phyloP scores from a whole-genome alignment of 2,797 vertebrate species.

The Macropus fuliginosus region DNA sequence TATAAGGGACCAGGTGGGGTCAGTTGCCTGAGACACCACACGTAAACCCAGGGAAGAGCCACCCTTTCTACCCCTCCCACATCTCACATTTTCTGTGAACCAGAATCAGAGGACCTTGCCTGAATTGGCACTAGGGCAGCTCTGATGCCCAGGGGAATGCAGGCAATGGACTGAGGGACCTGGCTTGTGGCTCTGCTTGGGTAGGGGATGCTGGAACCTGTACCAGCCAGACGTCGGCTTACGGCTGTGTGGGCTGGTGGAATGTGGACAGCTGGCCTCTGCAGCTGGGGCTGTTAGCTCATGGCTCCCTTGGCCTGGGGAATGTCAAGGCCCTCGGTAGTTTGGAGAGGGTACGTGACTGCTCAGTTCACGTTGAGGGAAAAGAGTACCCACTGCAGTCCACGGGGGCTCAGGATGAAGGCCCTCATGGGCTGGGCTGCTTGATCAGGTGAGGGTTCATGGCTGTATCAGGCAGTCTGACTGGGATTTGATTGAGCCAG shows the following conservation, averaged over 20 bases:
- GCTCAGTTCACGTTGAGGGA: neutral
- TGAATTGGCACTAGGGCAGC: conserved; percentile 2
- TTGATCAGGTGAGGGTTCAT: conserved; percentile 20
- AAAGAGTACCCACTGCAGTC: neutral
- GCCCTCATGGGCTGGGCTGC: neutral
- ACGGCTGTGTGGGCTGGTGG: conserved; percentile 73
- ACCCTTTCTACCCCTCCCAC: neutral
- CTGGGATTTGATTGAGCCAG: conserved; percentile 42
- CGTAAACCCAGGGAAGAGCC: neutral
- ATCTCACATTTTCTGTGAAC: neutral
- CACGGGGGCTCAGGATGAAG: conserved; percentile 21
- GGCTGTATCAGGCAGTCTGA: neutral
- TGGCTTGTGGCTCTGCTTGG: conserved; percentile 39
- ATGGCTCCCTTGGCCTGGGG: conserved; percentile 75
- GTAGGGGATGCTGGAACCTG: conserved; percentile 64
- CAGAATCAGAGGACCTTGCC: neutral
- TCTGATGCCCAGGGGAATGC: neutral
- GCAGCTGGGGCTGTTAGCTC: conserved; percentile 71
- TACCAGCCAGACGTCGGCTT: conserved; percentile 67
- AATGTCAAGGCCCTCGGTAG: conserved; percentile 76
- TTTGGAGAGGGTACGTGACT: conserved; percentile 30
- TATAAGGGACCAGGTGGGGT: neutral
- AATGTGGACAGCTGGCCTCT: conserved; percentile 73
- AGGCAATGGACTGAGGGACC: neutral
- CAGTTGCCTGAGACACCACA: neutral